Base-by-base conservation (phyloP, 2,113 vertebrate species). In the Equus quagga region DNA sequence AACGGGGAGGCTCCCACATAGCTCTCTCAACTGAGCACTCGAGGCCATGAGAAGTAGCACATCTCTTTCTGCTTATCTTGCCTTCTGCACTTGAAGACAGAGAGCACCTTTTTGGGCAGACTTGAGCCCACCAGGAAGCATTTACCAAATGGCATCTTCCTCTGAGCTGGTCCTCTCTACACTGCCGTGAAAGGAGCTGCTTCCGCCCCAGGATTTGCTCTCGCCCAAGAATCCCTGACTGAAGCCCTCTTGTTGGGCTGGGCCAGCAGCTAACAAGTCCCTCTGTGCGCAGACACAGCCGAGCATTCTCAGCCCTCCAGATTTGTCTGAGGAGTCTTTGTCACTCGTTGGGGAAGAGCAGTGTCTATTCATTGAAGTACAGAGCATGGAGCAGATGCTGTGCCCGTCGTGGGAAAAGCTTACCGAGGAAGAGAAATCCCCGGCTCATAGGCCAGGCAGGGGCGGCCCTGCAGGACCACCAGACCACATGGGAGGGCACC, bases 201-300 rank as follows among this genome's bases (percentile, higher is more conserved):
- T 88, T 88, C 94, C 49, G 4, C 36, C 4, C 49, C n/a, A 26
- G 4, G 8, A 6, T 51, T 60, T 36, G 49, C 83, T 31, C n/a
- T 6, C 5, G 15, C 83, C 44, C 23, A 24, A 12, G 86, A 31
- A 19, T 8, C 70, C 8, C 76, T 26, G 49, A 44, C 26, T 58
- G 33, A 60, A 73, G 82, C 28, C 44, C 75, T n/a, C 72, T 87
- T 36, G 58, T 92, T 21, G 73, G 36, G 31, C 46, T 6, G 33
- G 82, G 62, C 75, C 33, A 46, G 79, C 94, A 28, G 60, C 36
- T 28, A 69, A 44, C 64, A 75, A 80, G 78, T 17, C 64, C 49
- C 73, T 96, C 62, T 96, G 78, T 97, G 72, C 17, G 7, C 5
- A 21, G 75, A 49, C 46, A 54, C 87, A 96, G 90, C 87, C 65